A percentile compares a stretch with the other conserved stretches of the same genome.
phyloP scores from a whole-genome alignment of 2,888 invertebrate species.

The Pemphredon lugubris region DNA sequence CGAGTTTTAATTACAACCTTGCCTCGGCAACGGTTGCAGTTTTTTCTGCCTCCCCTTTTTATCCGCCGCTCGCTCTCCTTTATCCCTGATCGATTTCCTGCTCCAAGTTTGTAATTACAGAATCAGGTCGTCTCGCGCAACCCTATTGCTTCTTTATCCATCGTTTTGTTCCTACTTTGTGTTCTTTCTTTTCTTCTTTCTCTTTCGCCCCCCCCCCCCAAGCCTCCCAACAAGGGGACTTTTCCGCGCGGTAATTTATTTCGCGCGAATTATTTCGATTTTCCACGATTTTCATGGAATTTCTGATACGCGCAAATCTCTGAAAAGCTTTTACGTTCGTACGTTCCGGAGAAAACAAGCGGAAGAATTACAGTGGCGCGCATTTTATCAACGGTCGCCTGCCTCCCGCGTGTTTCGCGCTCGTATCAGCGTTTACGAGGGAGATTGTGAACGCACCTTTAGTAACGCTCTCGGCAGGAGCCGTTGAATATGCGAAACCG shows the following conservation, averaged over 20 bases:
- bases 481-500: constrained; percentile 40
- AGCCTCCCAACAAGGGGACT: no score
- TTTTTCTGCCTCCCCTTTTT: not conserved
- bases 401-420: constrained; percentile 13
- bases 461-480: constrained; percentile 18
- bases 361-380: constrained; percentile 7
- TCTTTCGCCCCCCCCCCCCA: not conserved
- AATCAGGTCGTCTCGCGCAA: constrained; percentile 17
- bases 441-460: constrained; percentile 18
- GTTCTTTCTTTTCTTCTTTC: no score
- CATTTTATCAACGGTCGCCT: constrained; percentile 19
- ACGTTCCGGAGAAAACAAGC: not conserved
- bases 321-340: constrained; percentile 21
- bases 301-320: constrained; percentile 21
- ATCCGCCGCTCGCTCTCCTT: not conserved
- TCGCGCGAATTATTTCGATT: no score
- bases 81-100: constrained; percentile 20
- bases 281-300: no score
- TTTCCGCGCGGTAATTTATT: no score
- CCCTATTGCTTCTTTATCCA: not conserved
- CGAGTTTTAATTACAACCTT: constrained; percentile 35
- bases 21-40: not conserved
- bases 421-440: constrained; percentile 27
- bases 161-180: not conserved
- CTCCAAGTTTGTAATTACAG: constrained; percentile 31